Evolutionary conservation across 2,888 invertebrate genomes (phyloP), one percentile per base, ranked within the genome.

Genomic region (Lithophane semibrunnea): DNA sequence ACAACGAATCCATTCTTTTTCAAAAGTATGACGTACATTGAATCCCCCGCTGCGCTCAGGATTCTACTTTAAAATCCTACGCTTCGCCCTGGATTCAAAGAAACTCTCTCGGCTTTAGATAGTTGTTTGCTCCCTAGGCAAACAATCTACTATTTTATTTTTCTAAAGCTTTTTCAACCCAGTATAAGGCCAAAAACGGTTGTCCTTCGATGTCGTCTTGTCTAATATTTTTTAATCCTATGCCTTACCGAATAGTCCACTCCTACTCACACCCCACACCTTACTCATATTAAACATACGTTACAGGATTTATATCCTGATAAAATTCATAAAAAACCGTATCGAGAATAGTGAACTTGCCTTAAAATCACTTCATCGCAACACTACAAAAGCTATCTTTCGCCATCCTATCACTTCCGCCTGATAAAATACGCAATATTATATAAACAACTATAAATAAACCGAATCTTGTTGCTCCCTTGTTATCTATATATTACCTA

Each of bases 261-360:
- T n/a, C n/a, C n/a, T n/a, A n/a, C n/a, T n/a, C n/a, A n/a, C n/a
- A n/a, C n/a, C n/a, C n/a, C n/a, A n/a, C n/a, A n/a, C 42, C 24
- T 42, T 44, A n/a, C n/a, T 24, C 3, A 52, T 61, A 21, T 12
- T 18, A 49, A 64, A 21, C 49, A 58, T 58, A 58, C 12, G 5
- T 7, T 24, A 8, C 2, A n/a, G 3, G 3, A 47, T 49, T 29
- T 60, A 42, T 44, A 47, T n/a, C 49, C 5, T 42, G 12, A 60
- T 65, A 42, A 66, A 79, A 54, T 37, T n/a, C 47, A 37, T 21
- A 49, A 56, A 67, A 49, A 63, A 49, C 16, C 16, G 29, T 58
- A 77, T 82, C 37, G 37, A 21, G 37, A 24, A 67, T 37, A 63
- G 7, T 52, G n/a, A 67, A 82, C 47, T 9, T n/a, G 54, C 0